Percentiles rank a stretch among this genome's conserved stretches.
phyloP scores from a whole-genome alignment of 1,140 invertebrate genomes.

The Drusus annulatus region DNA sequence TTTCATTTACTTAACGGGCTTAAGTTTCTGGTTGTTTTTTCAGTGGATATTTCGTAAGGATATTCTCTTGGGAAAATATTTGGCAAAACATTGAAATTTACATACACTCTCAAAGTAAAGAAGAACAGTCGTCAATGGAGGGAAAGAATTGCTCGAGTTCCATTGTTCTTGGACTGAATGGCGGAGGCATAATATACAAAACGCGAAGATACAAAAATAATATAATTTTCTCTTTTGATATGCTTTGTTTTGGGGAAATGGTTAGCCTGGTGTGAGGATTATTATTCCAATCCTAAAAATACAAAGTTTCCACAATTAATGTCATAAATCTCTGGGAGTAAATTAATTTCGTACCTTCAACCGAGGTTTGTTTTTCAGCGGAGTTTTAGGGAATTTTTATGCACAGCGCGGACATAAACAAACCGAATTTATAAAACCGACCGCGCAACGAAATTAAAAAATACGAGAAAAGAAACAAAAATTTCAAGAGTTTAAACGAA shows the following conservation, averaged over 20 bases:
- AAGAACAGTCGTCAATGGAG: conserved; percentile 22
- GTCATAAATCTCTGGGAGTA: conserved; percentile 12
- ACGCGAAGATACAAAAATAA: conserved; percentile 40
- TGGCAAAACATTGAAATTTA: background rate
- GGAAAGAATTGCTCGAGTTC: conserved; percentile 22
- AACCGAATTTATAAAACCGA: background rate
- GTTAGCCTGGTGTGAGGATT: conserved; percentile 11
- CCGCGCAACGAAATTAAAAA: background rate
- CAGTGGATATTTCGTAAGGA: too few relatives aligned
- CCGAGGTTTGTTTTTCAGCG: conserved; percentile 2
- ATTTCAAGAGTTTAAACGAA: too few relatives aligned
- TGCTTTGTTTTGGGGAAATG: conserved; percentile 32
- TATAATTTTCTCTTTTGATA: conserved; percentile 37
- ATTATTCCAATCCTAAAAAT: conserved; percentile 38
- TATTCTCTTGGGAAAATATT: background rate
- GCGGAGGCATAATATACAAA: conserved; percentile 22
- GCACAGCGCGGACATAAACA: background rate
- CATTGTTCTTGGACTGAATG: conserved; percentile 4
- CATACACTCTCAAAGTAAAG: conserved; percentile 20
- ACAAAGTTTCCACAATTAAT: conserved; percentile 32
- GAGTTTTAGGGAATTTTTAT: background rate
- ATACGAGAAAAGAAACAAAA: background rate
- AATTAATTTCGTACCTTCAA: background rate
- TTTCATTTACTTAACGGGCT: background rate
- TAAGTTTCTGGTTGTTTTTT: conserved; percentile 6